Base-by-base conservation (phyloP, 2,888 invertebrate genomes). In the Drosophila niveifrons region DNA sequence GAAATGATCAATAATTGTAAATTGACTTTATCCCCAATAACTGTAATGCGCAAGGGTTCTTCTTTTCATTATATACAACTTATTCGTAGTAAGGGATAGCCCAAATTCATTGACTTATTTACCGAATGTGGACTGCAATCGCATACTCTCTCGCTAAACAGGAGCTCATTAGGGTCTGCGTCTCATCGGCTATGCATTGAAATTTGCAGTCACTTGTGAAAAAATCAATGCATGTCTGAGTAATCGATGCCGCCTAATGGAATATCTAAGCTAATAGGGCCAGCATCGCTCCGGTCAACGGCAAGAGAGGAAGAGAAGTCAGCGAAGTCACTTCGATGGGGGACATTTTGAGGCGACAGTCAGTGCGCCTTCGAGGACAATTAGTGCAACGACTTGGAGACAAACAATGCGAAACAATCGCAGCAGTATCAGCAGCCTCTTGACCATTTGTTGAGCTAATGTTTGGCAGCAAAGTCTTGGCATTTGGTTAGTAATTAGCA, bases 181-280 rank as follows among this genome's bases (percentile, higher is more conserved):
- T 15, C 67, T 78, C 87, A 86, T 86, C 86, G 88, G 65, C 71
- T 86, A 86, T 86, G 88, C 86, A 86, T 86, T 86, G 86, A 86
- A 86, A 86, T 88, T 77, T 72, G 75, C 86, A 86, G 88, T 86
- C 88, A 84, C 61, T 79, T 86, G 86, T 88, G 63, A 86, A 88
- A 88, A 86, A 86, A 86, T 86, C 87, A 82, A 84, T 86, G 86
- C 86, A 86, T 86, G 86, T 86, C 88, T 86, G 86, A 86, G 87
- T 87, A 88, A 83, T 88, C 84, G 75, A 88, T 86, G 86, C 69
- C 72, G 75, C 64, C 85, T 86, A 86, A 86, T 86, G 85, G 85
- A 86, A 86, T 86, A 86, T 75, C 86, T 83, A 88, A 86, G 85
- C 86, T 81, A 88, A 88, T 88, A 81, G 72, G 73, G 55, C 59